phyloP scores from a whole-genome alignment of 2,113 vertebrate species.

The Hassar affinis region DNA sequence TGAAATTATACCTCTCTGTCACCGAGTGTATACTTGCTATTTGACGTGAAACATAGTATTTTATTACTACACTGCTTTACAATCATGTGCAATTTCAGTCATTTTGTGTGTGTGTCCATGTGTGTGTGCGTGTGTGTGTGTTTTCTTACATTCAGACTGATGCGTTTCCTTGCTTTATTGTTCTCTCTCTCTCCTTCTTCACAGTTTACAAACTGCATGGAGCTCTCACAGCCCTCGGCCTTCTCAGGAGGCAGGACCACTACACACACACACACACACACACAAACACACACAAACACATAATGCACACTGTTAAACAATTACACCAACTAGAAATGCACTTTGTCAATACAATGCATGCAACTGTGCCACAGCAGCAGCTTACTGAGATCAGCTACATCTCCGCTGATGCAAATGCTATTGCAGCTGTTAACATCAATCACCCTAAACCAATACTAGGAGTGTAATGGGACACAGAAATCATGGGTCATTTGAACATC shows the following conservation, averaged over 20 bases:
- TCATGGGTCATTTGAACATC: too few species aligned
- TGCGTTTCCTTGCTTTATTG: conserved; percentile 69
- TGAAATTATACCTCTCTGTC: background rate
- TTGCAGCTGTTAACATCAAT: too few species aligned
- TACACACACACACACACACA: conserved; percentile 52
- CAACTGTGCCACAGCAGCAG: too few species aligned
- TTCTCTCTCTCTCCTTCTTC: conserved; percentile 67
- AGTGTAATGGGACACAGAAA: too few species aligned
- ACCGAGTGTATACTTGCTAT: background rate
- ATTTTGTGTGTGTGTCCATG: background rate
- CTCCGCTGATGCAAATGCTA: too few species aligned
- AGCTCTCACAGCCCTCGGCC: conserved; percentile 68
- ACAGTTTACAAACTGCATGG: conserved; percentile 60
- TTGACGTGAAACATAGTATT: background rate
- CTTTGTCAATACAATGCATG: too few species aligned
- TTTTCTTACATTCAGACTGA: conserved; percentile 72
- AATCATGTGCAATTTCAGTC: background rate
- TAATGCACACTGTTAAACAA: background rate
- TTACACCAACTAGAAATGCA: background rate
- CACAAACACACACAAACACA: conserved; percentile 37
- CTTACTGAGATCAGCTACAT: too few species aligned
- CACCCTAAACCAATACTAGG: too few species aligned
- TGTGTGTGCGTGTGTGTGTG: conserved; percentile 15
- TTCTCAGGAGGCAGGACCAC: conserved; percentile 77
- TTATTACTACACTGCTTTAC: background rate